A percentile compares a stretch with the other conserved stretches of the same genome.
Evolutionary conservation across 1,140 invertebrate genomes (phyloP).

Genomic region (Macrobrachium nipponense): DNA sequence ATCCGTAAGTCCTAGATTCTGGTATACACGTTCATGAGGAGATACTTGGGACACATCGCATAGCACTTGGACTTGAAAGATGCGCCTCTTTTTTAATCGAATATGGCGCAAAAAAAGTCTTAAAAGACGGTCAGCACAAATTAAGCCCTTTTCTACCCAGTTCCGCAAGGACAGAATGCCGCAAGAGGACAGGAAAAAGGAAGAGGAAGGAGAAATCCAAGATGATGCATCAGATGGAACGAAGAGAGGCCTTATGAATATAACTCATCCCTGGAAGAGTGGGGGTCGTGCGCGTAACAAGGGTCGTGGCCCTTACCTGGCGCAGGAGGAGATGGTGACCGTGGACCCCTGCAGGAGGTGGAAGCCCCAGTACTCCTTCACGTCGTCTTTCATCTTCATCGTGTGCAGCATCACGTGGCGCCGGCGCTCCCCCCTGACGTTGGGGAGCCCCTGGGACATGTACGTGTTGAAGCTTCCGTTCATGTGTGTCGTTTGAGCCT

Average conservation of each 20-base stretch:
- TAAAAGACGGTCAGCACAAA: too few species aligned
- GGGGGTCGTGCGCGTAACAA: neutral
- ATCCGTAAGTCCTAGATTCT: too few species aligned
- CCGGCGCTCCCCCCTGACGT: slow-evolving; percentile 71
- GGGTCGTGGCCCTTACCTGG: slow-evolving; percentile 25
- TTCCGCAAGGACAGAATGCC: too few species aligned
- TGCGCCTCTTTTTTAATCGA: too few species aligned
- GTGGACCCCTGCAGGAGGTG: slow-evolving; percentile 81
- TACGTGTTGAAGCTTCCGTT: slow-evolving; percentile 84
- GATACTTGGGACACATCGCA: too few species aligned
- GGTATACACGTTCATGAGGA: too few species aligned
- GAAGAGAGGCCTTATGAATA: neutral
- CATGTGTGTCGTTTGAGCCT: slow-evolving; percentile 75
- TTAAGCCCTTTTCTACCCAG: too few species aligned
- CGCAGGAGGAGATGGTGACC: slow-evolving; percentile 80
- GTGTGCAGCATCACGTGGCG: slow-evolving; percentile 78
- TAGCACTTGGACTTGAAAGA: too few species aligned
- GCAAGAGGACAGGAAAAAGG: too few species aligned
- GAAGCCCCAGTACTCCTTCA: slow-evolving; percentile 87
- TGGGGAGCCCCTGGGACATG: slow-evolving; percentile 75
- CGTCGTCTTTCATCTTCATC: slow-evolving; percentile 79
- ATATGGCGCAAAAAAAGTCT: too few species aligned
- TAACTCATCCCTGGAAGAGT: neutral
- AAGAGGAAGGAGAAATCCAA: too few species aligned
- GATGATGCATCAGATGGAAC: too few species aligned